Conservation (phyloP, 2,888 invertebrate species). For the Trypoxylon attenuatum region DNA sequence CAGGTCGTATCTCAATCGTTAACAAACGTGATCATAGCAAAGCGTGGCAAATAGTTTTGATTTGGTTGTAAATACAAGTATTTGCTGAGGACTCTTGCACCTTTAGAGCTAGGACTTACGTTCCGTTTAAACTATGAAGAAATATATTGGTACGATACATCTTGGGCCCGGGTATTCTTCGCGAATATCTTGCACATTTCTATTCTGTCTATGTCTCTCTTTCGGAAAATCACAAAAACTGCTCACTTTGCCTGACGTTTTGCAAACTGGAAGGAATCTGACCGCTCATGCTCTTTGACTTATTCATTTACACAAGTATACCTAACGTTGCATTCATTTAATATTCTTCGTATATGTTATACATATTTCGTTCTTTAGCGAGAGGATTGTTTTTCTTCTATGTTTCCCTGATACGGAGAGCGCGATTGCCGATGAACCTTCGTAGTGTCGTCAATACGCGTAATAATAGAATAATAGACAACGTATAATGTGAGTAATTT, state of each 20-base stretch:
- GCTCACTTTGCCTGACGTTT: slow-evolving; percentile 15
- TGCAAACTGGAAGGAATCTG: slow-evolving; percentile 26
- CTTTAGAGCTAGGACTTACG: slow-evolving; percentile 25
- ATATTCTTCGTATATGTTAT: slow-evolving; percentile 15
- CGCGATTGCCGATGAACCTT: slow-evolving; percentile 17
- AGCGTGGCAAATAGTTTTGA: too few species aligned
- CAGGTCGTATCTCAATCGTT: too few species aligned
- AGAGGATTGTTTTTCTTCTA: slow-evolving; percentile 23
- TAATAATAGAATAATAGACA: slow-evolving; percentile 24
- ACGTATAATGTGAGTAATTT: slow-evolving; percentile 22
- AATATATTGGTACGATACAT: slow-evolving; percentile 22
- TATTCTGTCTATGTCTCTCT: neutral
- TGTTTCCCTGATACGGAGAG: slow-evolving; percentile 1
- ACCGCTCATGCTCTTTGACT: slow-evolving; percentile 21
- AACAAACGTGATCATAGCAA: too few species aligned
- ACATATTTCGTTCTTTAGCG: slow-evolving; percentile 38
- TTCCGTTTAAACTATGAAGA: slow-evolving; percentile 23
- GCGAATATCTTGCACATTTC: neutral
- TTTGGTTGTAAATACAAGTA: too few species aligned
- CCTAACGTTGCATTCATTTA: slow-evolving; percentile 39
- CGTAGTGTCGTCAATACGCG: slow-evolving; percentile 10
- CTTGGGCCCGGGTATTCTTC: slow-evolving; percentile 17
- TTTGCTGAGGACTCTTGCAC: slow-evolving; percentile 1
- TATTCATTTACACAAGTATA: slow-evolving; percentile 33
- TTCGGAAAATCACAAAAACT: neutral